Base-by-base conservation (phyloP, 2,797 vertebrate species). In the Helarctos malayanus region DNA sequence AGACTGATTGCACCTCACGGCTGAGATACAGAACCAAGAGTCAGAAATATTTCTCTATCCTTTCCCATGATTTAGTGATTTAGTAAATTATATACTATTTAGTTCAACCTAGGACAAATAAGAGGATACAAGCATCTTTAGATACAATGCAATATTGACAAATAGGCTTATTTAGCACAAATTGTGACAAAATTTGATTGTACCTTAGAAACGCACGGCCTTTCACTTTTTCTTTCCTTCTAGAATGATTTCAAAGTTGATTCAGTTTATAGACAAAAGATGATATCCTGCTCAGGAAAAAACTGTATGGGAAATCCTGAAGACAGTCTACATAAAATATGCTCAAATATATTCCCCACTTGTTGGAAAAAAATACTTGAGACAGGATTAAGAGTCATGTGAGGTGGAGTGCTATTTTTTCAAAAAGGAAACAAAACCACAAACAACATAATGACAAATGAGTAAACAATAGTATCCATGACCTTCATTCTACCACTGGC, bases 31-130 rank as follows among this genome's bases (percentile, higher is more conserved):
- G 82, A 88, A 91, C 45, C 79, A 94, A 98, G 97, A 83, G 91
- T 85, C 76, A 98, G 61, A 98, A 97, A 93, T 83, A 21, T 92
- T 96, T 92, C 38, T 85, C 45, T 93, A 97, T 93, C 89, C 83
- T 87, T 86, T 96, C 91, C 88, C 32, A 49, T 92, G 78, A 97
- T 98, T 98, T 97, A 95, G 65, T 88, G 52, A 97, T 98, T 98
- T 97, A 92, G 95, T 75, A 98, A 98, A 98, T 98, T 91, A 59
- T 59, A 65, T 69, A 95, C 75, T 96, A 89, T 80, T 96, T 78
- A 96, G 95, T 54, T 98, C 56, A 97, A 97, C 94, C 16, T 82
- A 86, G 94, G 97, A 98, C 88, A 98, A 97, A 96, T 49, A 88
- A 95, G 79, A 97, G 63, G 68, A 73, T 94, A 95, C 98, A 98